Base-by-base conservation (phyloP, 2,888 invertebrate species). In the Pristionchus mayeri region DNA sequence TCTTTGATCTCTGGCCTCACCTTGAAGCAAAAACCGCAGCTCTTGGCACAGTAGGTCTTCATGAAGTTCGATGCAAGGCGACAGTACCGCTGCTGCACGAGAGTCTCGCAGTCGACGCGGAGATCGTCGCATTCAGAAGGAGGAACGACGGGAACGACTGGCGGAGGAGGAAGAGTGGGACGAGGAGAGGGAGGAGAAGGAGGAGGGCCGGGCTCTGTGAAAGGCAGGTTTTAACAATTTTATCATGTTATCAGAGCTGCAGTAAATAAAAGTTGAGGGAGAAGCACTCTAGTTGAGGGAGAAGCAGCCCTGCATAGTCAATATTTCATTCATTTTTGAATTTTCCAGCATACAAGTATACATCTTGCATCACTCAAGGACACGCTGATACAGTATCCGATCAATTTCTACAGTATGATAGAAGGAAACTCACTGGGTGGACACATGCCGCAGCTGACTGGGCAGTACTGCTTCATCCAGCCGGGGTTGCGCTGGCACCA, bases 401-500 rank as follows among this genome's bases (percentile, higher is more conserved):
- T n/a, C n/a, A n/a, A n/a, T n/a, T n/a, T n/a, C n/a, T n/a, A n/a
- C n/a, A n/a, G n/a, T n/a, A n/a, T n/a, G n/a, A n/a, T 21, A 63
- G 30, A 37, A 13, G 2, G 1, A 50, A 18, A 57, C 79, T 81
- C 44, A 50, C 75, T 86, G 40, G 87, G 87, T 60, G 88, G 86
- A 75, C 91, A 91, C 86, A 90, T 87, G 52, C 89, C 89, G 82
- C 92, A 91, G 21, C 91, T 86, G 63, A 90, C 86, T 21, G 91
- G 91, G 60, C 92, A 92, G 84, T 91, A 87, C 9, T 88, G 87
- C 37, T 88, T 87, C 92, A 92, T 92, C 91, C 91, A 92, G 24
- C 87, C 89, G 0, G 91, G 90, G 81, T 92, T 92, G 60, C 91
- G 87, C n/a, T 86, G 87, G 82, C 92, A 92, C 92, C 92, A 92